Evolutionary conservation across 2,797 vertebrate species (phyloP).

Genomic region (Avahi laniger): DNA sequence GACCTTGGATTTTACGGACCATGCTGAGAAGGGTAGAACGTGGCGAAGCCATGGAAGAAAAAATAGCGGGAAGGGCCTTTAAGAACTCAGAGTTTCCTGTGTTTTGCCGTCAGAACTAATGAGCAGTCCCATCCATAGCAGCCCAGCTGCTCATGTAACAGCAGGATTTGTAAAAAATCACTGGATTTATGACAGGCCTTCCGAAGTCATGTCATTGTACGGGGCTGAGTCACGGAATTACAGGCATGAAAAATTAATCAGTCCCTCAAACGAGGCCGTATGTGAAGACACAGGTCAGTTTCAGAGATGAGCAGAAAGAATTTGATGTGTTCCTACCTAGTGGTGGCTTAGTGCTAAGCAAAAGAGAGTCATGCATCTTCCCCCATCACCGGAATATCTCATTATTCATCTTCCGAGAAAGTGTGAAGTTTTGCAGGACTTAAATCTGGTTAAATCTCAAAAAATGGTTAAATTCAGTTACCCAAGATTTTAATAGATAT

Average conservation of each 20-base stretch:
- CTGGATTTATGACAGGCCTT: background rate
- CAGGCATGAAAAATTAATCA: conserved; percentile 4
- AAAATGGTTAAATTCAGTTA: background rate
- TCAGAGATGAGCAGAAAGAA: background rate
- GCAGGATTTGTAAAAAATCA: background rate
- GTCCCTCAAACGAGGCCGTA: background rate
- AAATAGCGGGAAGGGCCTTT: background rate
- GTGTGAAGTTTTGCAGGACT: background rate
- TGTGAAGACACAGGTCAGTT: background rate
- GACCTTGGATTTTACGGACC: background rate
- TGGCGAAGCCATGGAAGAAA: background rate
- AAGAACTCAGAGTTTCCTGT: background rate
- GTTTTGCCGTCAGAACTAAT: background rate
- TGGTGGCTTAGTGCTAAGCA: background rate
- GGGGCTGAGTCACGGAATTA: background rate
- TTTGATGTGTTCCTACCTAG: background rate
- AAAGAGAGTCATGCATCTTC: background rate
- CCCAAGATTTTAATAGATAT: background rate
- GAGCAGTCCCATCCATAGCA: background rate
- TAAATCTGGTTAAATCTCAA: background rate
- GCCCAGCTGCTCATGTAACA: background rate
- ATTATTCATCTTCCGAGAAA: background rate
- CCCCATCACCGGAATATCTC: background rate
- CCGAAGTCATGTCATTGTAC: background rate
- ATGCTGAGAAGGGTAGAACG: background rate